Conservation (phyloP, 1,140 invertebrate genomes). For the Battus philenor region DNA sequence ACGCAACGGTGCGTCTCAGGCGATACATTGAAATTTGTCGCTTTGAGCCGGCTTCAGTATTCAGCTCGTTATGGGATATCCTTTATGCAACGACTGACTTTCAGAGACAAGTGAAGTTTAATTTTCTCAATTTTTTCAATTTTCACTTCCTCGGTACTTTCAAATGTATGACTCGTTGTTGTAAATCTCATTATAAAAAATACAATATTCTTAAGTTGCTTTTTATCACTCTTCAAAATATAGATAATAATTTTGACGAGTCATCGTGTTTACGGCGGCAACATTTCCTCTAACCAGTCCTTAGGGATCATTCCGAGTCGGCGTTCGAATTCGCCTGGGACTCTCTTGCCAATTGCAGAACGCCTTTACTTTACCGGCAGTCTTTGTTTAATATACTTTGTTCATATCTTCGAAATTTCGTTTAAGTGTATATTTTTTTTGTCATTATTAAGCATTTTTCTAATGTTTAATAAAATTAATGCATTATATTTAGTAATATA, state of each 20-base stretch:
- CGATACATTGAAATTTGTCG: conserved; percentile 59
- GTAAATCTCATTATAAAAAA: no score
- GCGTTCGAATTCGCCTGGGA: conserved; percentile 21
- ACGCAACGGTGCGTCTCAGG: conserved; percentile 22
- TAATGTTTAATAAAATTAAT: no score
- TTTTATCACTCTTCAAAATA: no score
- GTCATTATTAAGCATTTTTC: no score
- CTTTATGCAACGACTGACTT: conserved; percentile 7
- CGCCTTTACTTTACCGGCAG: conserved; percentile 45
- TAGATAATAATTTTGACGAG: no score
- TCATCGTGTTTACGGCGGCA: conserved; percentile 33
- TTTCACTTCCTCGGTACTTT: no score
- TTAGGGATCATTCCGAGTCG: conserved; percentile 20
- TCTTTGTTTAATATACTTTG: no score
- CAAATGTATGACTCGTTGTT: no score
- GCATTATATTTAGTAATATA: no score
- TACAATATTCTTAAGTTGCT: no score
- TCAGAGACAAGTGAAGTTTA: background rate
- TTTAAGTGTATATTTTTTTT: no score
- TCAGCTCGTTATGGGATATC: conserved; percentile 23
- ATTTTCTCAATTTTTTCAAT: conserved; percentile 5
- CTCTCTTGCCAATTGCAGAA: conserved; percentile 38
- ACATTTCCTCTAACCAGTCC: conserved; percentile 42
- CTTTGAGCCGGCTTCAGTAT: conserved; percentile 25
- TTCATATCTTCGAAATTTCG: no score